Base-by-base conservation (phyloP, 2,888 invertebrate genomes). In the Pandemis corylana region DNA sequence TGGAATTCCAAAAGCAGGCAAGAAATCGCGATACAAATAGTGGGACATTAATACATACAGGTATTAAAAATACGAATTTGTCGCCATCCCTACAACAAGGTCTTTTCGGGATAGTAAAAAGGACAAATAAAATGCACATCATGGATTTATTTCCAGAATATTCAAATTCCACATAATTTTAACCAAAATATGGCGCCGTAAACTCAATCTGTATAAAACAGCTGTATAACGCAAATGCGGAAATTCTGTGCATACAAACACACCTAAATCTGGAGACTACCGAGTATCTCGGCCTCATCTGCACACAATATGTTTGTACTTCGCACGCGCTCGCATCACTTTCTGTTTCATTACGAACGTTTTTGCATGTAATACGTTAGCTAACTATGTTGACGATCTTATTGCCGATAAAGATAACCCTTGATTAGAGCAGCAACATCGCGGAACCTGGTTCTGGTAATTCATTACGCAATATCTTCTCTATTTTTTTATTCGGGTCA, bases 251-350 rank as follows among this genome's bases (percentile, higher is more conserved):
- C 69, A 61, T 69, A 62, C 36, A 72, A 64, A 56, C 41, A n/a
- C 53, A 64, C 44, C 62, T 51, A 56, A 36, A 44, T 46, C 51
- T 51, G 12, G n/a, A 42, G n/a, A 46, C 28, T 44, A 49, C 49
- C 56, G 13, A 64, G 73, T 75, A 72, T 72, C 72, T 72, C 62
- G 68, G 66, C 66, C 68, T 80, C 84, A 85, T 87, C 85, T 84
- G 82, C 83, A 86, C 80, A 89, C 89, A 90, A 87, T 89, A 82
- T 85, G 86, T 83, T 82, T 76, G 81, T 77, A 79, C 83, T 90
- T 92, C 92, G 82, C 92, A 92, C 90, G 90, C 82, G 87, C 84
- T 85, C 86, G 79, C 88, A 89, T 83, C 83, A 87, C 90, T 91
- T 90, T 92, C 90, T 80, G 86, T 91, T 91, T 90, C 88, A 81